Conservation (phyloP, 2,888 invertebrate genomes). For the Zele albiditarsus region DNA sequence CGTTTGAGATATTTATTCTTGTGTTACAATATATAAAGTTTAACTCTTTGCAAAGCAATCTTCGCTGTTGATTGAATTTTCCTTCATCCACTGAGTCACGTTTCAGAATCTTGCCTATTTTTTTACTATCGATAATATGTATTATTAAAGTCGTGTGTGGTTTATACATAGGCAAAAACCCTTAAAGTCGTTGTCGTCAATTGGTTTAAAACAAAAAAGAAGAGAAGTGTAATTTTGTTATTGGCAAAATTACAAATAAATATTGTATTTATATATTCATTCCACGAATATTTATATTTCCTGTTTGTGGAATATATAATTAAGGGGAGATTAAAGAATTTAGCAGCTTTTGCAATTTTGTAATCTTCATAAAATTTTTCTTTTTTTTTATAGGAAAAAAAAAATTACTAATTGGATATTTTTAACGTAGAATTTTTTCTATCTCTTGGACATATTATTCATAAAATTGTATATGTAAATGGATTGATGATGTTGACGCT, state of each 20-base stretch:
- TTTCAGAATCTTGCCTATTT: not conserved
- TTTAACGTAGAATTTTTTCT: too few species aligned
- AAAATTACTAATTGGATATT: too few species aligned
- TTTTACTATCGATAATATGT: not conserved
- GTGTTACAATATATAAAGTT: not conserved
- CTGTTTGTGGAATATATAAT: not conserved
- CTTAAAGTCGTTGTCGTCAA: not conserved
- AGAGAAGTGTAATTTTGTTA: too few species aligned
- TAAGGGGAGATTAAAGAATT: not conserved
- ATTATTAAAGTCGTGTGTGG: not conserved
- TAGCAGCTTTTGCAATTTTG: too few species aligned
- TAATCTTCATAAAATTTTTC: too few species aligned
- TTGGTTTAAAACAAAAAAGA: not conserved
- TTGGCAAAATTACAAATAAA: too few species aligned
- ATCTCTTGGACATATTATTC: too few species aligned
- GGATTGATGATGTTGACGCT: too few species aligned
- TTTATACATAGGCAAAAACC: not conserved
- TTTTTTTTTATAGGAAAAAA: too few species aligned
- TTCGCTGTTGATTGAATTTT: constrained; percentile 23
- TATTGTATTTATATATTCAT: too few species aligned
- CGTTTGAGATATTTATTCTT: not conserved
- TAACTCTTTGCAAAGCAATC: constrained; percentile 3
- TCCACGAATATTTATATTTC: not conserved
- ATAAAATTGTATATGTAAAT: too few species aligned
- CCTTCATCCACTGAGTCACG: not conserved